Evolutionary conservation across 2,113 vertebrate species (phyloP).

Genomic region (Macaca fascicularis): T2T-MFA8v1.1 NC_088380.1:83941001-83941500

Average conservation of each 20-base stretch:
- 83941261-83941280: constrained; percentile 56
- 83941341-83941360: constrained; percentile 45
- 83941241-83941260: constrained; percentile 25
- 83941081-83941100: constrained; percentile 19
- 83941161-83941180: constrained; percentile 53
- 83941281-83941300: constrained; percentile 37
- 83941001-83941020: constrained; percentile 22
- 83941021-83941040: background rate
- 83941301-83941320: constrained; percentile 32
- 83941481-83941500: background rate
- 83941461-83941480: background rate
- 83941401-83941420: constrained; percentile 6
- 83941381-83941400: constrained; percentile 2
- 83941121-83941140: constrained; percentile 62
- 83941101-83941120: constrained; percentile 59
- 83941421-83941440: background rate
- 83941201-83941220: constrained; percentile 57
- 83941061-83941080: constrained; percentile 39
- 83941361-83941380: constrained; percentile 47
- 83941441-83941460: background rate
- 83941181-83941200: constrained; percentile 57
- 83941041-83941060: background rate
- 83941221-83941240: constrained; percentile 50
- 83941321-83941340: constrained; percentile 35
- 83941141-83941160: constrained; percentile 38